Conservation (phyloP, 2,113 vertebrate species). For the Rafetus swinhoei region DNA sequence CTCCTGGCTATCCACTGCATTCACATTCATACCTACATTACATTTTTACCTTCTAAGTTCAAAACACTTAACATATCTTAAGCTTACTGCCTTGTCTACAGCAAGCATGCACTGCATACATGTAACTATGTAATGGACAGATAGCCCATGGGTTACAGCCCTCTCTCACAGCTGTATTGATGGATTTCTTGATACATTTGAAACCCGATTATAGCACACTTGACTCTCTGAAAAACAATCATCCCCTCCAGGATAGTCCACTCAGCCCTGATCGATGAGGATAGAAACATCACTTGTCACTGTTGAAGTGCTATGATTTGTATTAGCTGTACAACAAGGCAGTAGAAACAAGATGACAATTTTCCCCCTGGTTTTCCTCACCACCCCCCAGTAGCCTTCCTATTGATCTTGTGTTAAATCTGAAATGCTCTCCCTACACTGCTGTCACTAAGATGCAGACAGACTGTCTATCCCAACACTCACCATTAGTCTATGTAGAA, state of each 20-base stretch:
- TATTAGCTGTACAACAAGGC: constrained; percentile 64
- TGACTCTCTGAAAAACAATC: constrained; percentile 63
- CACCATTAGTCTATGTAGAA: not conserved
- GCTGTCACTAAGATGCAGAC: constrained; percentile 40
- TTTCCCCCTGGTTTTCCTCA: constrained; percentile 44
- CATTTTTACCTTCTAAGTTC: not conserved
- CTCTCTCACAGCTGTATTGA: constrained; percentile 14
- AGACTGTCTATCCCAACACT: constrained; percentile 19
- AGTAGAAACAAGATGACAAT: constrained; percentile 67
- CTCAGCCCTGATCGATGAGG: constrained; percentile 65
- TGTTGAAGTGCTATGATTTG: constrained; percentile 66
- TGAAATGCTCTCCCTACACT: constrained; percentile 36
- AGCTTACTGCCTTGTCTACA: accelerated
- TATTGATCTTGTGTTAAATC: constrained; percentile 73
- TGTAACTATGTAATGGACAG: not conserved
- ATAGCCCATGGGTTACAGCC: not conserved
- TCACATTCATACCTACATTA: not conserved
- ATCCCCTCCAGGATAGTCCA: constrained; percentile 55
- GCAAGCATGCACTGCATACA: accelerated
- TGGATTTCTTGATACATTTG: constrained; percentile 52
- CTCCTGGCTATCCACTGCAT: not conserved
- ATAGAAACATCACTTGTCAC: constrained; percentile 75
- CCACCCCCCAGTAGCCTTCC: constrained; percentile 43
- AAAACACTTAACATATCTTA: accelerated
- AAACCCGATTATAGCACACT: constrained; percentile 46